Base-by-base conservation (phyloP, 2,797 vertebrate species). In the Malacoctenus gilli region DNA sequence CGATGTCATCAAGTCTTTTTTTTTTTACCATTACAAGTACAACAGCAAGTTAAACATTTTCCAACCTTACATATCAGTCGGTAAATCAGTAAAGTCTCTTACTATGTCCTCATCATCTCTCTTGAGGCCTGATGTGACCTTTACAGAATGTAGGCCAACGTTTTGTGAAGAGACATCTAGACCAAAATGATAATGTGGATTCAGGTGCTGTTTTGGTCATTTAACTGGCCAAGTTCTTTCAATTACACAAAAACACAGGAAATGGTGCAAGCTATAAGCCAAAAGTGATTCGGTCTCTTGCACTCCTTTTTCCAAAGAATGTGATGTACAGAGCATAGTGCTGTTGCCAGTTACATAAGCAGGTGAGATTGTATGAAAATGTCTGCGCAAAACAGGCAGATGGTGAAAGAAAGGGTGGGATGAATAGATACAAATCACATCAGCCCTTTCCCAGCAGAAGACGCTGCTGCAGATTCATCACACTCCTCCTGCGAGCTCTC, bases 331-430 rank as follows among this genome's bases (percentile, higher is more conserved):
- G 49, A 35, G 34, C 14, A 9, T 19, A 36, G 34, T 47, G 57
- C 22, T 34, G 18, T 48, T 63, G 28, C 22, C 48, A 44, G 52
- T 87, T 90, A 83, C 57, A 36, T 83, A 89, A 87, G 19, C 32
- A 67, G 59, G 63, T 67, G 77, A 75, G 69, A 68, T 39, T n/a
- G 39, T 34, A 37, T 65, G 63, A 76, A 71, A 55, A 51, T 31
- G 55, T 49, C 41, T 32, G 48, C 60, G 38, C 41, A 55, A 69
- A 39, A 40, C 54, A 44, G 35, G 38, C 52, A 62, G 62, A 58
- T 59, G 39, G 62, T 58, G 38, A 35, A 21, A 35, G 38, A 47
- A 57, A 59, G 7, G n/a, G 54, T 49, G 35, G 31, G 52, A 71
- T 61, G 34, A 46, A 21, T 38, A 58, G 22, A 48, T 38, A n/a